Conservation (phyloP, 2,797 vertebrate species). For the Gallinago nigripennis region DNA sequence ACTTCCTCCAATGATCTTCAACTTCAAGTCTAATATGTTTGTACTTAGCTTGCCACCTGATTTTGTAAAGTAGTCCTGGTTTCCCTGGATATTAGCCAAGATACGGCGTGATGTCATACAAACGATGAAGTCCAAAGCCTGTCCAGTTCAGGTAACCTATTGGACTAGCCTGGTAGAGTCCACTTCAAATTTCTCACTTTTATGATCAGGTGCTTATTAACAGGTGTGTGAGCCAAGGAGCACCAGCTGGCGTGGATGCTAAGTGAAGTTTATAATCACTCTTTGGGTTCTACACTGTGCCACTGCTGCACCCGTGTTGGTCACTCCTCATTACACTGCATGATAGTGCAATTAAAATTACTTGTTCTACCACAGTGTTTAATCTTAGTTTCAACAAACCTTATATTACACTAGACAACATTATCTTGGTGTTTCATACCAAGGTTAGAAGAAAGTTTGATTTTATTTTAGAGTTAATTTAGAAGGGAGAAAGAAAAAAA, state of each 20-base stretch:
- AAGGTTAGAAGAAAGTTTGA: background rate
- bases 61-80: background rate
- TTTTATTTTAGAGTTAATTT: background rate
- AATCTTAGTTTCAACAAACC: background rate
- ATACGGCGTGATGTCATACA: rapidly evolving
- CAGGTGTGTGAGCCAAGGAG: background rate
- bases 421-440: background rate
- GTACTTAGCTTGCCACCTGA: background rate
- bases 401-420: background rate
- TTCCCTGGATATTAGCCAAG: background rate
- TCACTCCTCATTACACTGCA: background rate
- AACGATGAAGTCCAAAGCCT: background rate
- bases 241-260: background rate
- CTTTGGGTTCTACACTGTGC: background rate
- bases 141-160: background rate
- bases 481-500: background rate
- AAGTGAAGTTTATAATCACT: background rate
- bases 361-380: background rate
- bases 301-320: background rate
- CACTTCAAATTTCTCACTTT: background rate
- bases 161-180: background rate
- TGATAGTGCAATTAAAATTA: background rate
- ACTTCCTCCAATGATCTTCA: background rate
- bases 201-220: background rate
- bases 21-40: background rate